phyloP scores from a whole-genome alignment of 2,797 vertebrate species.

The Neomorphus geoffroyi region DNA sequence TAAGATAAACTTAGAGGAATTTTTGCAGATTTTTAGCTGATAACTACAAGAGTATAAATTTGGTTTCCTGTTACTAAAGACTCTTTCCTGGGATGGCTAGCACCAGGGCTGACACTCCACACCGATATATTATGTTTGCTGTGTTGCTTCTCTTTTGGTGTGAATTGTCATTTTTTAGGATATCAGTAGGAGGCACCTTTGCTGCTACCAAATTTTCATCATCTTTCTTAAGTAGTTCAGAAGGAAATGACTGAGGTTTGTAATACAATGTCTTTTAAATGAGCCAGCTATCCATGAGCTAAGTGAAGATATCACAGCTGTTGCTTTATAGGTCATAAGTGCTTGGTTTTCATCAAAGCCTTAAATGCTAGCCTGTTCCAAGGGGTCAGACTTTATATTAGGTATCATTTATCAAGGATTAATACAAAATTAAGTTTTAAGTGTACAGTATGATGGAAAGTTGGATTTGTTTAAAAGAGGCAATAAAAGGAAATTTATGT shows the following conservation, averaged over 20 bases:
- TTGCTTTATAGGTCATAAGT: background rate
- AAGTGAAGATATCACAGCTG: conserved; percentile 30
- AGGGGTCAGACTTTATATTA: conserved; percentile 18
- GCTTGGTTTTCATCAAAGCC: conserved; percentile 52
- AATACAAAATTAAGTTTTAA: conserved; percentile 66
- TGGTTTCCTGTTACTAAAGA: background rate
- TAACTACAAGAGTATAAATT: background rate
- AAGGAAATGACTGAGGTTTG: background rate
- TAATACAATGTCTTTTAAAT: background rate
- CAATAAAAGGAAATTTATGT: conserved; percentile 66
- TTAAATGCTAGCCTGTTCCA: conserved; percentile 17
- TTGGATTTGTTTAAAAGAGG: conserved; percentile 63
- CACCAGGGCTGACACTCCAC: too few species aligned
- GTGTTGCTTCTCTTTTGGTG: background rate
- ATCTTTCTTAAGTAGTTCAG: background rate
- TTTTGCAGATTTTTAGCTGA: background rate
- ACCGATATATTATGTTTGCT: background rate
- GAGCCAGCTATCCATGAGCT: background rate
- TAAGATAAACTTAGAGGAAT: background rate
- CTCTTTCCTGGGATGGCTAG: background rate
- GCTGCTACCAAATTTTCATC: background rate
- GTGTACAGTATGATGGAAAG: conserved; percentile 49
- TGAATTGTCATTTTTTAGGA: background rate
- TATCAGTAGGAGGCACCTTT: background rate
- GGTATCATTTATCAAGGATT: conserved; percentile 49